phyloP scores from a whole-genome alignment of 2,888 invertebrate genomes.

The Tenthredo livida region DNA sequence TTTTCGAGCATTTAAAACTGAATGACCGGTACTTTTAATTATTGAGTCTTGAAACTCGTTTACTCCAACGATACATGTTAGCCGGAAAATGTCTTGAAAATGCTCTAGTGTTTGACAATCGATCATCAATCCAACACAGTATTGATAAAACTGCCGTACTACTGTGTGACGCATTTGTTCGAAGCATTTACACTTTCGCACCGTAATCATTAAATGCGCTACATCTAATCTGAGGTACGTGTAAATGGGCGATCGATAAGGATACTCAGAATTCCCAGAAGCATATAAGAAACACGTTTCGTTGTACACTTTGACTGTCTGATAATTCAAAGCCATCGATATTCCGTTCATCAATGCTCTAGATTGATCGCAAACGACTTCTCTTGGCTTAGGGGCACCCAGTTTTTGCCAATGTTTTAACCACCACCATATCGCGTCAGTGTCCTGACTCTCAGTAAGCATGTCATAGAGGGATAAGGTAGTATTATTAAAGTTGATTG shows the following conservation, averaged over 20 bases:
- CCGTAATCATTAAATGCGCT: constrained; percentile 53
- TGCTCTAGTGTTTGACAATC: constrained; percentile 53
- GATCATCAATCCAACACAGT: constrained; percentile 40
- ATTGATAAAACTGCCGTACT: constrained; percentile 50
- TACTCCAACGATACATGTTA: constrained; percentile 52
- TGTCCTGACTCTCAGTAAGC: constrained; percentile 38
- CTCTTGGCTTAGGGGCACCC: constrained; percentile 26
- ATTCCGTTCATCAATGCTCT: constrained; percentile 32
- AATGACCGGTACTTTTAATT: constrained; percentile 29
- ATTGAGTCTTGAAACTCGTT: constrained; percentile 52
- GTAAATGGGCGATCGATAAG: constrained; percentile 52
- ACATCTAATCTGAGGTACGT: constrained; percentile 54
- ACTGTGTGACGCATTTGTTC: constrained; percentile 44
- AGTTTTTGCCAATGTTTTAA: constrained; percentile 18
- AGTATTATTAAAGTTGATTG: constrained; percentile 46
- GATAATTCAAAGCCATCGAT: constrained; percentile 22
- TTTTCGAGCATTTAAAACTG: constrained; percentile 50
- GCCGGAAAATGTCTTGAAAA: constrained; percentile 46
- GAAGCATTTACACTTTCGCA: constrained; percentile 55
- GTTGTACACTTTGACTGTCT: constrained; percentile 15
- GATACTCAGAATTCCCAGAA: constrained; percentile 52
- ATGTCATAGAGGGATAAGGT: constrained; percentile 31
- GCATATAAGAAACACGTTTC: constrained; percentile 50
- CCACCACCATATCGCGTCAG: constrained; percentile 28
- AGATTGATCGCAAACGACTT: constrained; percentile 15